Evolutionary conservation across 2,888 invertebrate species (phyloP), one percentile per base, ranked within the genome.

Genomic region (Apotomis capreana): DNA sequence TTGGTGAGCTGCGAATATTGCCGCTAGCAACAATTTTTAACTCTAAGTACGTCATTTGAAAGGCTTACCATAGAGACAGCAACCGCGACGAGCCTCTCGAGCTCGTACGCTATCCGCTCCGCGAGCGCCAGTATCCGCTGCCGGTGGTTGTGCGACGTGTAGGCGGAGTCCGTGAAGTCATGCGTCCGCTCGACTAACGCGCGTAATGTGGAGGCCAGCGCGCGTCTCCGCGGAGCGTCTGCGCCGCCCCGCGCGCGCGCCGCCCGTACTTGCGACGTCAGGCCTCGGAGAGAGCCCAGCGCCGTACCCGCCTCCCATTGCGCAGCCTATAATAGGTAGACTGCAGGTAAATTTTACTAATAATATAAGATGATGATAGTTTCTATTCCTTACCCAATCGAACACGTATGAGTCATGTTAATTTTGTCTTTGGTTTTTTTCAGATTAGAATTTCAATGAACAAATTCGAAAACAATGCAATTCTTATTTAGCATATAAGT

Each of bases 101-200:
- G 94, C 93, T 99, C 98, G 83, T 97, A 95, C 84, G 97, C 97
- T 84, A 98, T 96, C 83, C 97, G 95, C 88, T 99, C 98, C 85
- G 98, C 96, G 68, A 96, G 94, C 83, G 98, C 95, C 74, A 99
- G 94, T 85, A 99, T 99, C 86, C 98, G 97, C 92, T 99, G 98
- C 76, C 99, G 95, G 91, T 99, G 98, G 86, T 98, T 98, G 91
- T 99, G 99, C 79, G 97, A 97, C 75, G 99, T 99, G 92, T 99
- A 99, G 77, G 99, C 99, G 78, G 99, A 99, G 94, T 99, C 99
- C 68, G 99, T 99, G 92, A 99, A 99, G 94, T 99, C 99, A 94
- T 98, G 97, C 75, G 98, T 98, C 85, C 98, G 96, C 92, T 99
- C 99, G 76, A 98, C 95, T 74, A 98, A 96, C 76, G 97, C 96